Base-by-base conservation (phyloP, 2,888 invertebrate genomes). In the Zelleria hepariella region DNA sequence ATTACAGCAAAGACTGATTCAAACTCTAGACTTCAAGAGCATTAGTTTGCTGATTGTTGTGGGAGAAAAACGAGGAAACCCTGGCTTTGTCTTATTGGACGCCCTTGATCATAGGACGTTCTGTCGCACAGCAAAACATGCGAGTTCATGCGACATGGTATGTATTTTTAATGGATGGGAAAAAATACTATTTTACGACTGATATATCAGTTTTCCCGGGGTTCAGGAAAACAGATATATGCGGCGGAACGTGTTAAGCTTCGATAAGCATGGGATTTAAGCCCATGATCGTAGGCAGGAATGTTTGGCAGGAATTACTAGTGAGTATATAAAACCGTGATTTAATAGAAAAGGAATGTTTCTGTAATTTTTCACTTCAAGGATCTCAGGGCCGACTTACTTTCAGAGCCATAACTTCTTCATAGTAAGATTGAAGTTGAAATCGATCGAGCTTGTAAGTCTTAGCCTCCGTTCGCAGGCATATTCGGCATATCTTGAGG, bases 401-500 rank as follows among this genome's bases (percentile, higher is more conserved):
- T 66, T 75, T 77, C 62, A 69, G 63, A 5, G 72, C 72, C 69
- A 79, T 71, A 60, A 83, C 69, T 72, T 82, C 80, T 70, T 82
- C 82, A 63, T 84, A 83, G 67, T 75, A 79, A 2, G 69, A 69
- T 67, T 78, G 77, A 3, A 85, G 67, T 57, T 78, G 72, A 65
- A 68, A 79, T 62, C 66, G 70, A 66, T 78, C 67, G 55, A 69
- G 73, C 58, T 71, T 70, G 62, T 74, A 85, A 59, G 78, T 63
- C 72, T 77, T 82, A 5, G 72, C 69, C 54, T 75, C 76, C 7
- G 76, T 77, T 51, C 71, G 66, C 55, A 84, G 66, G 62, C 84
- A 85, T 64, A 82, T 77, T 42, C 84, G 71, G 60, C 84, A 85
- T 63, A 82, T 70, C 67, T 78, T 79, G 5, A 77, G 61, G 23